Conservation (phyloP, 2,888 invertebrate genomes). For the Ennomos erosarius region DNA sequence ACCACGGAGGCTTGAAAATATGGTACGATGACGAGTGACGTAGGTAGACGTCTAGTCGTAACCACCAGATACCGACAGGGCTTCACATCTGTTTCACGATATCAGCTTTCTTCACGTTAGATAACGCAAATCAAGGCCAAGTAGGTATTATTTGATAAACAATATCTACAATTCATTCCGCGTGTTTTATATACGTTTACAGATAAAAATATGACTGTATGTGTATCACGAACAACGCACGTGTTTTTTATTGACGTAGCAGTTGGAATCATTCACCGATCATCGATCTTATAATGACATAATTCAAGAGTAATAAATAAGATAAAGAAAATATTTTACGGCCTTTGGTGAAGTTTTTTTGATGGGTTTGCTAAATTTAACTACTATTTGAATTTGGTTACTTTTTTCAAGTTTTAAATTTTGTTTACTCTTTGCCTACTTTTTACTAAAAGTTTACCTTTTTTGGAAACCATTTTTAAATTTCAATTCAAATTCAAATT, state of each 20-base stretch:
- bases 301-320: constrained; percentile 2
- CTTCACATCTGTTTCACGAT: too few species aligned
- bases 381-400: too few species aligned
- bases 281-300: constrained; percentile 26
- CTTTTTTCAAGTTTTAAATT: too few species aligned
- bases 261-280: constrained; percentile 18
- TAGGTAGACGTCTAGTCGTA: too few species aligned
- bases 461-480: neutral
- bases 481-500: neutral
- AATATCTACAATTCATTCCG: neutral
- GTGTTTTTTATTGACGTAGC: constrained; percentile 14
- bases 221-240: neutral
- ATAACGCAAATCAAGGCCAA: constrained; percentile 5
- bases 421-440: too few species aligned
- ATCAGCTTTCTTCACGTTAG: neutral
- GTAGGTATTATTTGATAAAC: neutral
- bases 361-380: too few species aligned
- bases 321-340: too few species aligned
- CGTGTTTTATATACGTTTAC: neutral
- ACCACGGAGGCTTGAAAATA: too few species aligned
- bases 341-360: too few species aligned
- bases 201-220: neutral
- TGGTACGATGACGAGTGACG: too few species aligned
- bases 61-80: too few species aligned
- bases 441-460: too few species aligned